Percentiles rank a stretch among this genome's conserved stretches.
These are phyloP conservation scores for Diceros bicornis DNA, from an alignment of 2,797 vertebrate species.

Conservation along the genomic window DNA sequence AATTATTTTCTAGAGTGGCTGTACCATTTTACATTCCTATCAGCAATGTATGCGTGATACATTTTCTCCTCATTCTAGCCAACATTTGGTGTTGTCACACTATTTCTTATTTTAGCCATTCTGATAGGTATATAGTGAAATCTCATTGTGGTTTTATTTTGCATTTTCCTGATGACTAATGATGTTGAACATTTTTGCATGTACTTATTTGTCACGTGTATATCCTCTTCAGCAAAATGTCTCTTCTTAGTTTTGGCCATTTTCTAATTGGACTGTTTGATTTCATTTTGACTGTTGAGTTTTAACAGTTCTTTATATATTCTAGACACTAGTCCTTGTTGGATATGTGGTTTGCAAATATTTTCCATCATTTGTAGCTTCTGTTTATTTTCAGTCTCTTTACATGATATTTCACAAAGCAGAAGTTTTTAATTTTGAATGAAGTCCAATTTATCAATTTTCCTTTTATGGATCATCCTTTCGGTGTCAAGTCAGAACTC, in stretches of 20 bases:
- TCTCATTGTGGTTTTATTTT: background rate
- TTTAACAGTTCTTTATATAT: background rate
- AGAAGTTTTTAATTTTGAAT: background rate
- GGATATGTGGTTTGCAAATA: background rate
- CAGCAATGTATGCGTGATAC: background rate
- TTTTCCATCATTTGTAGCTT: background rate
- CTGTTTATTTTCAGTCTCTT: background rate
- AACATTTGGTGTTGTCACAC: background rate
- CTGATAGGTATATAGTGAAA: background rate
- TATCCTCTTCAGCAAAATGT: background rate
- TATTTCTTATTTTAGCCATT: background rate
- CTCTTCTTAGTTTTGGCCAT: background rate
- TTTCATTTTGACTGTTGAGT: background rate
- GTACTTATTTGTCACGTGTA: background rate
- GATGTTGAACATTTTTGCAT: background rate
- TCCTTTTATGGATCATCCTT: background rate
- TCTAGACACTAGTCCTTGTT: background rate
- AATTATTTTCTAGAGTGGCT: background rate
- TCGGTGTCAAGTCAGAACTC: background rate
- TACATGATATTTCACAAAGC: background rate
- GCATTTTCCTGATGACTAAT: background rate
- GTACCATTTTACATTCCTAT: background rate
- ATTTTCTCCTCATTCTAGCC: background rate
- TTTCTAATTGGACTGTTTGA: background rate
- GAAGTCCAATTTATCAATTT: background rate